A percentile compares a stretch with the other conserved stretches of the same genome.
Evolutionary conservation across 2,888 invertebrate genomes (phyloP).

Genomic region (Tillus elongatus): DNA sequence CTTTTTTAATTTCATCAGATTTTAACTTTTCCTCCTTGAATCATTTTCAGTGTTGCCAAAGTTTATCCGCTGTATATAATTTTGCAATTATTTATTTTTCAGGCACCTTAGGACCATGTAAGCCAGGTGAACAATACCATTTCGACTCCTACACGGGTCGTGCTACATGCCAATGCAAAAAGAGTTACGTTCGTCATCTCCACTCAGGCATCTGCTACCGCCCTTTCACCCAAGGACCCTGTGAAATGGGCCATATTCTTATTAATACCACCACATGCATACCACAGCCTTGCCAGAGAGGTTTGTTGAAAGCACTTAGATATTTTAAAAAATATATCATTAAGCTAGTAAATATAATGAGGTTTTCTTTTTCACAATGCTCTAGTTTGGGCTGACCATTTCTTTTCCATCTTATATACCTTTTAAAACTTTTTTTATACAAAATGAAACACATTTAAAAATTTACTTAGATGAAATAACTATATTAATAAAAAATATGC

Average conservation of each 20-base stretch:
- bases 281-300: slow-evolving; percentile 63
- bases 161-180: slow-evolving; percentile 62
- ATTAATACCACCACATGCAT: slow-evolving; percentile 59
- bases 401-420: no score
- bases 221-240: slow-evolving; percentile 71
- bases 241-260: slow-evolving; percentile 58
- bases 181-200: slow-evolving; percentile 53
- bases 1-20: neutral
- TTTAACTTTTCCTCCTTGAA: neutral
- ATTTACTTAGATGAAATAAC: no score
- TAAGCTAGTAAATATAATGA: no score
- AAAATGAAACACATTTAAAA: no score
- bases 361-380: no score
- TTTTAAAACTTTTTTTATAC: no score
- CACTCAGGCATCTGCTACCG: slow-evolving; percentile 64
- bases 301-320: no score
- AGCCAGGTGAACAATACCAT: slow-evolving; percentile 61
- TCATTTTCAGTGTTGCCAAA: neutral
- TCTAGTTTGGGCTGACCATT: no score
- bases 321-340: no score
- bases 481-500: no score
- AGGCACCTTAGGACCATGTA: slow-evolving; percentile 70
- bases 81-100: slow-evolving; percentile 23
- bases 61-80: no score
- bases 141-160: slow-evolving; percentile 43